A percentile compares a stretch with the other conserved stretches of the same genome.
phyloP scores from a whole-genome alignment of 2,888 invertebrate species.

The Osmoderma eremita region DNA sequence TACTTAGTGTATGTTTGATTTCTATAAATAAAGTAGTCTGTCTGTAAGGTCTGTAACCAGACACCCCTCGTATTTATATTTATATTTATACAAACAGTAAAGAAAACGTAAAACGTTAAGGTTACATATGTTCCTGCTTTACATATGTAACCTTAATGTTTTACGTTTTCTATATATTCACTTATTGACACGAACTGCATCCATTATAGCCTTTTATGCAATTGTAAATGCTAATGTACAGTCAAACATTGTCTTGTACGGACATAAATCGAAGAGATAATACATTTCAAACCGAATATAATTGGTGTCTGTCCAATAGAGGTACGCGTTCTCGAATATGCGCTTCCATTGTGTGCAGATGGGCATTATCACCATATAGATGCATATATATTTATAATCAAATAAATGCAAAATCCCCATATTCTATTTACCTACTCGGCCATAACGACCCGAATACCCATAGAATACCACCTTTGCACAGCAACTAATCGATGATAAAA shows the following conservation, averaged over 20 bases:
- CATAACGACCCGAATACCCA: constrained; percentile 24
- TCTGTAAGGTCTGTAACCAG: too few species aligned
- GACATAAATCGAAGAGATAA: background rate
- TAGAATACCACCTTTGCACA: constrained; percentile 20
- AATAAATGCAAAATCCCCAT: constrained; percentile 36
- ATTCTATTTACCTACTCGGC: constrained; percentile 29
- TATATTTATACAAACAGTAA: too few species aligned
- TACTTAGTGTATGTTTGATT: too few species aligned
- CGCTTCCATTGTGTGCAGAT: constrained; percentile 37
- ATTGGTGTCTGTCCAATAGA: constrained; percentile 21
- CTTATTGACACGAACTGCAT: background rate
- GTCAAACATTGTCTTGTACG: background rate
- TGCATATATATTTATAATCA: constrained; percentile 12
- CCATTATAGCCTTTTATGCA: constrained; percentile 9
- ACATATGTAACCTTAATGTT: too few species aligned
- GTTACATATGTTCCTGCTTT: too few species aligned
- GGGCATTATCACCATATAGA: constrained; percentile 22
- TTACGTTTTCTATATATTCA: too few species aligned
- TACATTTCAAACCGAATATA: constrained; percentile 10
- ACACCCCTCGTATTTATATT: too few species aligned
- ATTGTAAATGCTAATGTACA: background rate
- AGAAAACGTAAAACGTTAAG: too few species aligned
- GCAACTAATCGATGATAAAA: constrained; percentile 16
- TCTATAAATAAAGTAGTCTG: too few species aligned
- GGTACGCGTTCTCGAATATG: constrained; percentile 30